These are phyloP conservation scores for Syndactyla subalaris DNA, from an alignment of 2,797 vertebrate species.

Conservation along the genomic window DNA sequence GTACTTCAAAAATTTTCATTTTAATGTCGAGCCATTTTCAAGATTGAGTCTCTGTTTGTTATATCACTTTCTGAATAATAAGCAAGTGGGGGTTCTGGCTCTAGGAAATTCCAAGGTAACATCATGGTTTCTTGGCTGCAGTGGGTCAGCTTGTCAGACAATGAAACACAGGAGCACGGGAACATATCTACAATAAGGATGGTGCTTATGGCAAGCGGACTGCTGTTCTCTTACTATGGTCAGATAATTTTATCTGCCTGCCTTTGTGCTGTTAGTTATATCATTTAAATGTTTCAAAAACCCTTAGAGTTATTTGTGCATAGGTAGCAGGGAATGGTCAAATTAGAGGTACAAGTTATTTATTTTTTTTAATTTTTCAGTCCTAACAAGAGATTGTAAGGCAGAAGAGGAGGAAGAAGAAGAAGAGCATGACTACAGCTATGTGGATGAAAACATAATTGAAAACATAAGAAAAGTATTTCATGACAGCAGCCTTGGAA, in stretches of 20 bases:
- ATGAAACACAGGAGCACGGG: neutral
- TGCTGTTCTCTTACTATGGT: neutral
- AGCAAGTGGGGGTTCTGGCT: neutral
- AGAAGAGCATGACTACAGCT: conserved; percentile 45
- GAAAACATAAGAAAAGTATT: conserved; percentile 62
- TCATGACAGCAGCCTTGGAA: neutral
- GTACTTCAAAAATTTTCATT: neutral
- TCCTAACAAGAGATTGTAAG: neutral
- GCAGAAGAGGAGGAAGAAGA: conserved; percentile 41
- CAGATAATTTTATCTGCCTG: neutral
- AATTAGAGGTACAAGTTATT: neutral
- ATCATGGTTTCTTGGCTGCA: neutral
- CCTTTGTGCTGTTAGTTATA: neutral
- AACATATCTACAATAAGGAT: neutral
- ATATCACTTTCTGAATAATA: neutral
- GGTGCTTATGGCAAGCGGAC: neutral
- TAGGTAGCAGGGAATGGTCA: neutral
- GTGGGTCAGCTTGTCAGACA: neutral
- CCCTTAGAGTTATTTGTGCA: neutral
- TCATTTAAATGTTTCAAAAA: neutral
- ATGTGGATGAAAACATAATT: conserved; percentile 63
- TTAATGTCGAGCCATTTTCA: neutral
- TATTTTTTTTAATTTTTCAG: conserved; percentile 12
- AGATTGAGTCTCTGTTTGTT: neutral
- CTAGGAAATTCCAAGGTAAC: neutral